Percentiles rank a stretch among this genome's conserved stretches.
phyloP scores from a whole-genome alignment of 2,797 vertebrate species.

The Halcyon leucocephala region DNA sequence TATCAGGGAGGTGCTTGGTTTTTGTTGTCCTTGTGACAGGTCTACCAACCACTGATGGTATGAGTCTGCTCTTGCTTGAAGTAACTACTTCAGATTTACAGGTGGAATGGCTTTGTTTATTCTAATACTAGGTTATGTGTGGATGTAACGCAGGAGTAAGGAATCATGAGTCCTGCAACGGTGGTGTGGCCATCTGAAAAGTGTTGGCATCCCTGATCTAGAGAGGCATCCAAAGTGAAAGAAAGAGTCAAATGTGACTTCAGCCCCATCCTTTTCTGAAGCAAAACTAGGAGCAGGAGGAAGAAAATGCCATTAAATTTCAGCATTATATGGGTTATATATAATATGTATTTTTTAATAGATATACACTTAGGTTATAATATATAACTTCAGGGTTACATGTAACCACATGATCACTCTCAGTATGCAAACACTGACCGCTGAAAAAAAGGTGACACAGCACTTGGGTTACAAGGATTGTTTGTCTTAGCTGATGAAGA shows the following conservation, averaged over 20 bases:
- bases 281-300: not conserved
- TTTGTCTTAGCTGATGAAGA: not conserved
- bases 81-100: not conserved
- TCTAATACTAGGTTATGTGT: not conserved
- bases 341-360: not conserved
- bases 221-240: not conserved
- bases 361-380: not conserved
- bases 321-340: not conserved
- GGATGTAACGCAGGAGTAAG: not conserved
- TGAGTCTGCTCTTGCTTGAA: not conserved
- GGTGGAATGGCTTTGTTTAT: not conserved
- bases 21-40: not conserved
- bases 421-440: not conserved
- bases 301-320: not conserved
- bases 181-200: not conserved
- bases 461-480: not conserved
- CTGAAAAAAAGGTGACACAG: not conserved
- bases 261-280: not conserved
- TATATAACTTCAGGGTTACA: not conserved
- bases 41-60: rapidly evolving
- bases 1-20: not conserved
- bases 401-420: not conserved
- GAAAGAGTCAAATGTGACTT: not conserved
- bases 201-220: not conserved
- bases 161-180: not conserved